Base-by-base conservation (phyloP, 2,888 invertebrate genomes). In the Zaprionus bogoriensis region DNA sequence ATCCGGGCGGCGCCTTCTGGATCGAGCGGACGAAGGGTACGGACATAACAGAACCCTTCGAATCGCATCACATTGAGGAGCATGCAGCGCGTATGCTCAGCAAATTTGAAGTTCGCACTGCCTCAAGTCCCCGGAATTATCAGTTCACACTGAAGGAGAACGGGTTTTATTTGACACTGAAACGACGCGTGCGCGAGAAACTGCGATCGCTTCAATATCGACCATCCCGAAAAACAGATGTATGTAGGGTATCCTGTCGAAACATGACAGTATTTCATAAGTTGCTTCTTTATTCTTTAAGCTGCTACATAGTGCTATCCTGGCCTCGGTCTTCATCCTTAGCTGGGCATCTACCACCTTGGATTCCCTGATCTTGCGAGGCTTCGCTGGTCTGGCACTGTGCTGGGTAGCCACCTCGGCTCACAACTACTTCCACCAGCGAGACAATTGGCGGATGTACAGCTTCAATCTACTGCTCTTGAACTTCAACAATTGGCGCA, bases 1-100 rank as follows among this genome's bases (percentile, higher is more conserved):
- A 99, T 92, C 98, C 98, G 1, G 97, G 97, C 39, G 97, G 98
- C 1, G 89, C 92, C 1, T 94, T 94, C 83, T 96, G 96, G 96
- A 87, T 96, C 22, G 90, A 92, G 52, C 87, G 93, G 12, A 94
- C 95, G 3, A 93, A 94, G 92, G 96, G 95, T 2, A 94, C 94
- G 4, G 96, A 96, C 76, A 95, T 96, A 55, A 96, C 96, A 0
- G 96, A 96, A 90, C 93, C 94, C 9, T 96, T 96, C 81, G 95
- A 95, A 91, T 90, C 92, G 0, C 94, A 95, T 88, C 96, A 96
- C 87, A 87, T 96, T 14, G 92, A 92, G 10, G 91, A 91, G 2
- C 90, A 91, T n/a, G 93, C 94, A 0, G 92, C 93, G 71, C 91
- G 91, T 47, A 74, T 95, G 45, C 88, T 96, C 4, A 89, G 92